phyloP scores from a whole-genome alignment of 2,797 vertebrate species.

The Arremon aurantiirostris region DNA sequence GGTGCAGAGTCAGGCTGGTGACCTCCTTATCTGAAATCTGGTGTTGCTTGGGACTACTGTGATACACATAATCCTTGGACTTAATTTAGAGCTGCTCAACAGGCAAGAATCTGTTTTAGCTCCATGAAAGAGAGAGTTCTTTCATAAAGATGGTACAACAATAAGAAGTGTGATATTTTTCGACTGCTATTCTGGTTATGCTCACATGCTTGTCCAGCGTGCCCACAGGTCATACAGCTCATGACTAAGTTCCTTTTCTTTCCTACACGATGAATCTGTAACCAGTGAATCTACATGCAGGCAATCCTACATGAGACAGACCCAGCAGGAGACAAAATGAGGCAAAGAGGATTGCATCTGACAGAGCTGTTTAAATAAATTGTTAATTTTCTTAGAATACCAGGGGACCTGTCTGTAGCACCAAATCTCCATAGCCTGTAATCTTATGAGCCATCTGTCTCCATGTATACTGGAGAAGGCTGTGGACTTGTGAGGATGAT shows the following conservation, averaged over 20 bases:
- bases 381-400: constrained; percentile 64
- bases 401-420: constrained; percentile 17
- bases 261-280: neutral
- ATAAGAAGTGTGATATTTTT: neutral
- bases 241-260: neutral
- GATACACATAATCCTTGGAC: neutral
- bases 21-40: neutral
- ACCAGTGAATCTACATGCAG: neutral
- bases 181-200: neutral
- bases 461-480: neutral
- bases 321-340: constrained; percentile 41
- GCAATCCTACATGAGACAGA: constrained; percentile 25
- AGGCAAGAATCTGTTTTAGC: neutral
- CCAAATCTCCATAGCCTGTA: constrained; percentile 46
- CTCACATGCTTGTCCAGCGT: neutral
- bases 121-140: neutral
- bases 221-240: neutral
- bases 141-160: neutral
- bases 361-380: constrained; percentile 66
- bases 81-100: neutral
- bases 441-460: constrained; percentile 52
- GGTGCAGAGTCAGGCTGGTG: neutral
- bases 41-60: neutral
- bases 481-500: neutral
- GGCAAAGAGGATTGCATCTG: constrained; percentile 63